Percentiles rank a stretch among this genome's conserved stretches.
Evolutionary conservation across 2,113 vertebrate genomes (phyloP).

Genomic region (Istiophorus platypterus): DNA sequence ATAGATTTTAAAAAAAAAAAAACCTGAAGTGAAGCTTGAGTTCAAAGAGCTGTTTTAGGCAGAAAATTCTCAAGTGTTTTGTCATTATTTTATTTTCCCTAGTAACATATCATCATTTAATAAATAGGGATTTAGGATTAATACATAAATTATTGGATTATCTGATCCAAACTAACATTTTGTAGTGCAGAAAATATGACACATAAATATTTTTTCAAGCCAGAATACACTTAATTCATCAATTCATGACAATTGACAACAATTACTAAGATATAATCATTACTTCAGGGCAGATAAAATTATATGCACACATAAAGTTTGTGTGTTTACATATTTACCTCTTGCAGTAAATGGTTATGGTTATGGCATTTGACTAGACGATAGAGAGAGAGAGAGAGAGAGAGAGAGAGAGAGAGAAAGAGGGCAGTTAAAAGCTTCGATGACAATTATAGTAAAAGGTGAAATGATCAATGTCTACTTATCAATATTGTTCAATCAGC

Average conservation of each 20-base stretch:
- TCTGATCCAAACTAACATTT: neutral
- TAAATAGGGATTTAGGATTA: neutral
- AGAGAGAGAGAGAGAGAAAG: constrained; percentile 12
- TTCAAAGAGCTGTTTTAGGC: neutral
- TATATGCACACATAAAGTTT: constrained; percentile 10
- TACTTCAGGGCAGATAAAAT: constrained; percentile 29
- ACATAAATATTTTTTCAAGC: constrained; percentile 9
- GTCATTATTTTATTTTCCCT: neutral
- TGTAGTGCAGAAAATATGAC: neutral
- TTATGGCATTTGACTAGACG: constrained; percentile 32
- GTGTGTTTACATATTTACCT: constrained; percentile 47
- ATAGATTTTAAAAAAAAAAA: neutral
- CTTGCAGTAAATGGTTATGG: constrained; percentile 41
- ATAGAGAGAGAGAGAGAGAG: constrained; percentile 6
- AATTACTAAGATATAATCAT: constrained; percentile 12
- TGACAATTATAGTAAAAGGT: constrained; percentile 69
- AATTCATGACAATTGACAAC: neutral
- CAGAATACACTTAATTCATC: constrained; percentile 7
- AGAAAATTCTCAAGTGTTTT: neutral
- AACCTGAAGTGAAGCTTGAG: neutral
- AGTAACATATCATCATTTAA: neutral
- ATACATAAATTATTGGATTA: neutral
- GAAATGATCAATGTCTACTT: constrained; percentile 70
- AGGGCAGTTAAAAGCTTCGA: constrained; percentile 25
- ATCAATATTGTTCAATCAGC: constrained; percentile 64